Base-by-base conservation (phyloP, 2,113 vertebrate species). In the Osmerus eperlanus region DNA sequence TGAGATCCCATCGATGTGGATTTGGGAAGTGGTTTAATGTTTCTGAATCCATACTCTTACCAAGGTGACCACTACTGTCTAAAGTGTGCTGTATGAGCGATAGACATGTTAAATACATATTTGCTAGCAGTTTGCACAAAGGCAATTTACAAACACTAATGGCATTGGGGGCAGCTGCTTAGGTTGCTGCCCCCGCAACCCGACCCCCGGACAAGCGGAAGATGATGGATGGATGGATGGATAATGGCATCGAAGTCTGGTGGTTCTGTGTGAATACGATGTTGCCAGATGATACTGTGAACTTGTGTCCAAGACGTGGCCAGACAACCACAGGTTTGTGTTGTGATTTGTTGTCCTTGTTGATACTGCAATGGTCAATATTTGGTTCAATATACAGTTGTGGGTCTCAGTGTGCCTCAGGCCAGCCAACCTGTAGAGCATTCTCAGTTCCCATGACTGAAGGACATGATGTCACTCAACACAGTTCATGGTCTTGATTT, bases 401-500 rank as follows among this genome's bases (percentile, higher is more conserved):
- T 29, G 63, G 52, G n/a, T 54, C 11, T 52, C 15, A 58, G 61
- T 52, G 32, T 78, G 90, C 86, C 90, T 91, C 84, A 85, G 93
- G 93, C 85, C 91, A 90, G 82, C 89, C 89, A 94, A 89, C 92
- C 93, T 91, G 77, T 84, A 93, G 93, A 83, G 84, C 89, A 80
- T 81, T 29, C 12, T 51, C 41, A 47, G 41, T 29, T 19, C 41
- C n/a, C 36, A 65, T 19, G 18, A 28, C 9, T n/a, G 52, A 18
- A 60, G 41, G 18, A 51, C 64, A 21, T 65, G 25, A 16, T 18
- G n/a, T 64, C 54, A 19, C 16, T 36, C 62, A 64, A 11, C 41
- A 47, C 41, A 47, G 54, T n/a, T n/a, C n/a, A 56, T 14, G 16
- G 54, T 56, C 54, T 56, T 47, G 9, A 47, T 47, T 47, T 11